Evolutionary conservation across 2,888 invertebrate species (phyloP).

Genomic region (Entomobrya multifasciata): DNA sequence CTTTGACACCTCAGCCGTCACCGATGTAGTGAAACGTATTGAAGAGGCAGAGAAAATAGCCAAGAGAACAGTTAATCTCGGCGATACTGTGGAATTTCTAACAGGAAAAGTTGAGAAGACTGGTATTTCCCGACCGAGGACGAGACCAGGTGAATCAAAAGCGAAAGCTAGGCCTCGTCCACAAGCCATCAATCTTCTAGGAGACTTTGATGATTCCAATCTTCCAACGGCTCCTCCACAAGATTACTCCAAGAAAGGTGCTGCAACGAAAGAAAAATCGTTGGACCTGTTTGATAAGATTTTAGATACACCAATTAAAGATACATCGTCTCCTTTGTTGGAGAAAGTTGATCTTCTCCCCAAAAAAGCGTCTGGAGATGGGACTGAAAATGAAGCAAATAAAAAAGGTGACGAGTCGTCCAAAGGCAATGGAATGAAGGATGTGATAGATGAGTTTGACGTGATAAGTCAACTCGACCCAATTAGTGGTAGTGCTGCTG

Average conservation of each 20-base stretch:
- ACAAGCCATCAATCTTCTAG: conserved; percentile 79
- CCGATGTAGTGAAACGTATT: conserved; percentile 90
- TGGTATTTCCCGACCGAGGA: conserved; percentile 73
- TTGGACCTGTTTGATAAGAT: conserved; percentile 73
- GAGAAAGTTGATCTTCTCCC: conserved; percentile 45
- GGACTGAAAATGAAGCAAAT: background rate
- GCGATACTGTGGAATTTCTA: conserved; percentile 92
- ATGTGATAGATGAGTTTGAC: conserved; percentile 79
- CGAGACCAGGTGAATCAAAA: conserved; percentile 81
- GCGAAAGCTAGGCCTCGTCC: conserved; percentile 78
- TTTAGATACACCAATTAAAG: conserved; percentile 67
- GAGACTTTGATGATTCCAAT: conserved; percentile 76
- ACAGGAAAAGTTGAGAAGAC: conserved; percentile 90
- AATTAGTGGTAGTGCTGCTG: conserved; percentile 45
- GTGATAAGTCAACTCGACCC: conserved; percentile 62
- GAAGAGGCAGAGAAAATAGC: conserved; percentile 87
- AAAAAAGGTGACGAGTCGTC: background rate
- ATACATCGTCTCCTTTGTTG: conserved; percentile 46
- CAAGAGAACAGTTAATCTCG: conserved; percentile 85
- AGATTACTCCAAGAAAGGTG: conserved; percentile 19
- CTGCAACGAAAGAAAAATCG: conserved; percentile 43
- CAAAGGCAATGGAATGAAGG: conserved; percentile 62
- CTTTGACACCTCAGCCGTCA: conserved; percentile 94
- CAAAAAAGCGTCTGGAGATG: background rate
- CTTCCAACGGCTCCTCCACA: conserved; percentile 82